A percentile compares a stretch with the other conserved stretches of the same genome.
These are phyloP conservation scores for Labeo catla DNA, from an alignment of 2,113 vertebrate species.

Conservation along the genomic window DNA sequence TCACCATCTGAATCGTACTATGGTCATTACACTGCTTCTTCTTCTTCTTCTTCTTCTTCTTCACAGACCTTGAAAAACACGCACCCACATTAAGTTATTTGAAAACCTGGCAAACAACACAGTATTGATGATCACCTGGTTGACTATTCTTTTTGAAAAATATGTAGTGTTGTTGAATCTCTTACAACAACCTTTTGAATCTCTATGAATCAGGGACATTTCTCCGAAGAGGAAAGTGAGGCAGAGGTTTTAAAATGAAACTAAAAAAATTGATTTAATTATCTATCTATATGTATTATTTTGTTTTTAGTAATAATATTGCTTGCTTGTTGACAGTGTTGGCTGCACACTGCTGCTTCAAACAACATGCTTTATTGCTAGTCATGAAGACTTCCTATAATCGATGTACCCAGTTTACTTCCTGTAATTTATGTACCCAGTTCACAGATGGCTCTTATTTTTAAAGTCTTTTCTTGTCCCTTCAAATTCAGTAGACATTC, in stretches of 20 bases:
- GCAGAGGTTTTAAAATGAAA: background rate
- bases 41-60: background rate
- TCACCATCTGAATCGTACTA: slow-evolving; percentile 19
- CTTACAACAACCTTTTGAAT: background rate
- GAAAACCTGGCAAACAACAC: slow-evolving; percentile 3
- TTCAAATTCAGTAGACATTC: slow-evolving; percentile 19
- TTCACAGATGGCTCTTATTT: slow-evolving; percentile 20
- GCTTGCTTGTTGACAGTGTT: background rate
- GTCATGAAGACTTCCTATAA: background rate
- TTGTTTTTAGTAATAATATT: background rate
- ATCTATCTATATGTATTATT: no score
- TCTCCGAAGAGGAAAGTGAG: background rate
- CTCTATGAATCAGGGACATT: background rate
- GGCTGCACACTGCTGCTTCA: background rate
- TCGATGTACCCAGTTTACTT: slow-evolving; percentile 17
- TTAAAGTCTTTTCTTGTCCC: slow-evolving; percentile 24
- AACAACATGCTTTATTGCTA: background rate
- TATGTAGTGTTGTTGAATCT: slow-evolving; percentile 18
- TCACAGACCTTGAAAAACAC: background rate
- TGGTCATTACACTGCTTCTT: background rate
- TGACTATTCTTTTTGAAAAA: slow-evolving; percentile 25
- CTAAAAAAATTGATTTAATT: no score
- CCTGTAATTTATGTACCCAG: slow-evolving; percentile 2
- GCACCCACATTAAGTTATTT: background rate
- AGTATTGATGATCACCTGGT: background rate